phyloP scores from a whole-genome alignment of 2,113 vertebrate species.

The Furnarius figulus region DNA sequence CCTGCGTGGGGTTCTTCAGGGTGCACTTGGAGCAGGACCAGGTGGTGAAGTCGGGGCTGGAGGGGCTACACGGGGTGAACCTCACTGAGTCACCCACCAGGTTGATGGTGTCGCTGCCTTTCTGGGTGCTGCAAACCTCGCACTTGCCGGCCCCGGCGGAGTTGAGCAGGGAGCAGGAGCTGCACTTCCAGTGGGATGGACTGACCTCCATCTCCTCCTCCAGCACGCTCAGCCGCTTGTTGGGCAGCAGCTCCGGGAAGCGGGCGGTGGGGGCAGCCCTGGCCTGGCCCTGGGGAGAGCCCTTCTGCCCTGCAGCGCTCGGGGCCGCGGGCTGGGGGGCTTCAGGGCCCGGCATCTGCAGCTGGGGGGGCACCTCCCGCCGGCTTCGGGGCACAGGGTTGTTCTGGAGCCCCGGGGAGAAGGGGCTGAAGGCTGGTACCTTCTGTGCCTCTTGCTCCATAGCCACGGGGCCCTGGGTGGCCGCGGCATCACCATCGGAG shows the following conservation, averaged over 20 bases:
- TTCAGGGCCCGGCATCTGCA: slow-evolving; percentile 76
- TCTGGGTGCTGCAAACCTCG: slow-evolving; percentile 78
- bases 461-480: slow-evolving; percentile 66
- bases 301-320: slow-evolving; percentile 61
- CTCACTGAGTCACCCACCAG: slow-evolving; percentile 88
- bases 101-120: slow-evolving; percentile 84
- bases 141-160: slow-evolving; percentile 59
- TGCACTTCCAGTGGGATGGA: slow-evolving; percentile 82
- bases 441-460: slow-evolving; percentile 71
- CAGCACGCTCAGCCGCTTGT: slow-evolving; percentile 87
- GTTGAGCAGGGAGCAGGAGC: slow-evolving; percentile 78
- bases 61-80: slow-evolving; percentile 90
- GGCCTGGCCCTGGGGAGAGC: slow-evolving; percentile 71
- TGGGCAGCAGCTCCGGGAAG: slow-evolving; percentile 77
- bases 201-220: slow-evolving; percentile 84
- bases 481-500: slow-evolving; percentile 74
- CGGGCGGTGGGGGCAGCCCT: slow-evolving; percentile 50
- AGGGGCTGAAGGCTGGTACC: slow-evolving; percentile 76
- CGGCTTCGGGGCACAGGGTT: slow-evolving; percentile 93
- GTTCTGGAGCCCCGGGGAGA: slow-evolving; percentile 88
- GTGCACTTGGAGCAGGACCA: slow-evolving; percentile 97
- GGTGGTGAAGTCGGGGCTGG: slow-evolving; percentile 93
- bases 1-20: slow-evolving; percentile 86
- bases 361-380: slow-evolving; percentile 90
- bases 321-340: slow-evolving; percentile 62